These are phyloP conservation scores for Cyrtonyx montezumae DNA, from an alignment of 2,113 vertebrate genomes.

Conservation along the genomic window DNA sequence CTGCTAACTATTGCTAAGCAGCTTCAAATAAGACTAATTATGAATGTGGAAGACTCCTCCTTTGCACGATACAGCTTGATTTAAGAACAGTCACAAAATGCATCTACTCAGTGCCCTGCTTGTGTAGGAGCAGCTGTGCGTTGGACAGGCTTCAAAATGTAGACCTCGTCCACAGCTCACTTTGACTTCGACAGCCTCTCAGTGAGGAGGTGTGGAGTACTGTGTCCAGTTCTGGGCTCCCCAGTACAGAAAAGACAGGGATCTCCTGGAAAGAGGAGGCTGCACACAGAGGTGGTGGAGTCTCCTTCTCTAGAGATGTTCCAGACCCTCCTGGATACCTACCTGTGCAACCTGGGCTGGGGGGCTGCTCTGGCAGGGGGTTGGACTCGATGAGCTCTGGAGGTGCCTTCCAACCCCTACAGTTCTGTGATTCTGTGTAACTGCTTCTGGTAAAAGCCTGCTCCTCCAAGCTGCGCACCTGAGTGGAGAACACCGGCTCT, in stretches of 20 bases:
- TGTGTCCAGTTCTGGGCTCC: no score
- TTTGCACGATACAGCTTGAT: neutral
- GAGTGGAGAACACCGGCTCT: neutral
- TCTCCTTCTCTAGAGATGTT: no score
- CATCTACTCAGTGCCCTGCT: neutral
- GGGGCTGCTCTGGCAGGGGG: no score
- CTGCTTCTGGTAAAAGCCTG: neutral
- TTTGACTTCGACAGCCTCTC: neutral
- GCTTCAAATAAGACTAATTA: neutral
- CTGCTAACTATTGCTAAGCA: neutral
- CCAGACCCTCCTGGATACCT: no score
- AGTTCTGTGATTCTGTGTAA: no score
- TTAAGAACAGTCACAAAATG: neutral
- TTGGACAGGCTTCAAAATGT: neutral
- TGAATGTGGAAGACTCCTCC: neutral
- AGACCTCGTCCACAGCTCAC: neutral
- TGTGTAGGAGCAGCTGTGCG: neutral
- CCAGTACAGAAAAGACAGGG: no score
- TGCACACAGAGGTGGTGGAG: no score
- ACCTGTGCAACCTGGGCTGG: no score
- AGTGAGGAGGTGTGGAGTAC: neutral
- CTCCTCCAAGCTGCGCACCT: fast-evolving
- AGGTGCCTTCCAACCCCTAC: no score
- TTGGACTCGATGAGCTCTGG: no score
- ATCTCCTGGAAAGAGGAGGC: no score